Evolutionary conservation across 2,113 vertebrate species (phyloP).

Genomic region (Hypomesus transpacificus): DNA sequence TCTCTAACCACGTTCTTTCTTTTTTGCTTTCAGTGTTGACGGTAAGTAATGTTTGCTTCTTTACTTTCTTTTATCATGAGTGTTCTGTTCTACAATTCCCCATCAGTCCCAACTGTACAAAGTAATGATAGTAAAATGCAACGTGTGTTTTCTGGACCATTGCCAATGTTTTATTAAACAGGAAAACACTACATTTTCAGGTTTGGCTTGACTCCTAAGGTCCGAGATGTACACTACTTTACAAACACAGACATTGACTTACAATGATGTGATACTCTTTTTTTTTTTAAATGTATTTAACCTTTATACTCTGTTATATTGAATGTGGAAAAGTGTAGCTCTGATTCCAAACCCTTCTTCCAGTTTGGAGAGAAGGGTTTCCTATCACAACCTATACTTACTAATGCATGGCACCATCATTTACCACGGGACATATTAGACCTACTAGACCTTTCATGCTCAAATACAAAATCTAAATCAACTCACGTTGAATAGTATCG

Average conservation of each 20-base stretch:
- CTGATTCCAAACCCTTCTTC: too few relatives aligned
- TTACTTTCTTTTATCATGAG: neutral
- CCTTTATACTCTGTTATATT: too few relatives aligned
- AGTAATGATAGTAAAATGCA: neutral
- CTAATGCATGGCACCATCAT: slow-evolving; percentile 15
- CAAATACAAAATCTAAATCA: neutral
- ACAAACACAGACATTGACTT: neutral
- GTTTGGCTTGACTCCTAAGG: slow-evolving; percentile 69
- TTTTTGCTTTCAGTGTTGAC: slow-evolving; percentile 72
- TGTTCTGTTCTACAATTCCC: neutral
- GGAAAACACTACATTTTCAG: slow-evolving; percentile 34
- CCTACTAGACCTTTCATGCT: neutral
- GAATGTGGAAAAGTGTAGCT: too few relatives aligned
- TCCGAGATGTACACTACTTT: slow-evolving; percentile 38
- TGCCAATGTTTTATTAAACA: slow-evolving; percentile 17
- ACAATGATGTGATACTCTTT: neutral
- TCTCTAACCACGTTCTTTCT: slow-evolving; percentile 6
- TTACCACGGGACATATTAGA: slow-evolving; percentile 36
- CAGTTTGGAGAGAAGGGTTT: neutral
- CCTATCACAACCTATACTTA: neutral
- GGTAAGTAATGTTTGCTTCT: slow-evolving; percentile 75
- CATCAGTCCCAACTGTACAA: neutral
- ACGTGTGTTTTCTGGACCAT: neutral
- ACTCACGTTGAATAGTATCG: neutral
- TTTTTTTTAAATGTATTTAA: too few relatives aligned